phyloP scores from a whole-genome alignment of 1,140 invertebrate genomes.

The Batillaria attramentaria region DNA sequence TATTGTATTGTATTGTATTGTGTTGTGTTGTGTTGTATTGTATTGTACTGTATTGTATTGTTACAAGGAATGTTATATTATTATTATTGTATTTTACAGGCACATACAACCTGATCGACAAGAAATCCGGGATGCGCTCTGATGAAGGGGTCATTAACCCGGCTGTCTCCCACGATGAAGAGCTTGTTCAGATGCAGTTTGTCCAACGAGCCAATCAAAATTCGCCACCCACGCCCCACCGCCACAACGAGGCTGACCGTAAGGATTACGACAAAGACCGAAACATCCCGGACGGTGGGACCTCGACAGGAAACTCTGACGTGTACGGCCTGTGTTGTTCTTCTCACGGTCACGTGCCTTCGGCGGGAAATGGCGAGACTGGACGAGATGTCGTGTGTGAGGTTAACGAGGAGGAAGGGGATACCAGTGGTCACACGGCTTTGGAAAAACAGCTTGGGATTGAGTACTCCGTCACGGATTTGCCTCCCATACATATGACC shows the following conservation, averaged over 20 bases:
- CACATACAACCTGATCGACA: background rate
- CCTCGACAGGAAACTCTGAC: background rate
- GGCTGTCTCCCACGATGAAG: background rate
- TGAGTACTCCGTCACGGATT: slow-evolving; percentile 85
- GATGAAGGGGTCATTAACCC: background rate
- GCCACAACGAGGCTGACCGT: too few species aligned
- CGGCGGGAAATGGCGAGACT: background rate
- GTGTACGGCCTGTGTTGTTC: slow-evolving; percentile 22
- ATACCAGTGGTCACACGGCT: slow-evolving; percentile 2
- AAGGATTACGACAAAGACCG: background rate
- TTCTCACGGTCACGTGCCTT: slow-evolving; percentile 29
- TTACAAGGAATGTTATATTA: background rate
- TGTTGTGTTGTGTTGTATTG: background rate
- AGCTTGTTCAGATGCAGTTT: background rate
- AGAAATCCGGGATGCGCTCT: background rate
- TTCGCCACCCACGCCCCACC: background rate
- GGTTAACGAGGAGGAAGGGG: background rate
- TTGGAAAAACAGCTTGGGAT: slow-evolving; percentile 32
- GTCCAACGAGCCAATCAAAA: background rate
- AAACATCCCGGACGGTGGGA: background rate
- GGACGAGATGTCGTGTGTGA: background rate
- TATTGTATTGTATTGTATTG: background rate
- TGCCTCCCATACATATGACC: slow-evolving; percentile 87
- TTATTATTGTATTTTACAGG: background rate
- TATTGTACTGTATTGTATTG: background rate